Base-by-base conservation (phyloP, 2,797 vertebrate species). In the Sciaenops ocellatus region DNA sequence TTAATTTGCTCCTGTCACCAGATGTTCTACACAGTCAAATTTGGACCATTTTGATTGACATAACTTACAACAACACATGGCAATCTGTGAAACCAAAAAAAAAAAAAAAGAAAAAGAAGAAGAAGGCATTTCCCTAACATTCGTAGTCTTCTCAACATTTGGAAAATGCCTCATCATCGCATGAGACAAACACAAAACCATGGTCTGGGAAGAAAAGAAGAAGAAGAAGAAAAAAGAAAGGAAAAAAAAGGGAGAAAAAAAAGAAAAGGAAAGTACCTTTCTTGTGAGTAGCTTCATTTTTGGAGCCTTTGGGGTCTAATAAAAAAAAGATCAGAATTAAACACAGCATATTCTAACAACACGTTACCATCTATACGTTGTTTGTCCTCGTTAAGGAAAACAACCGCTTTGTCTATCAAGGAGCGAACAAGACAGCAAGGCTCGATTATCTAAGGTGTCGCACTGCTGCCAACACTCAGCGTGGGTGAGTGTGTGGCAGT, bases 281-380 rank as follows among this genome's bases (percentile, higher is more conserved):
- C 94, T 96, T 96, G 95, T 95, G 95, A 94, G 95, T 94, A 94
- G 95, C 95, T 91, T 96, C 95, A 94, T 93, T 94, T 96, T 95
- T 96, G 94, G 95, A 92, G 94, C 94, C 95, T 93, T 96, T 95
- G 94, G 95, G 94, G 95, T 96, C 95, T 96, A 95, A 96, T 95
- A 93, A 95, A 95, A 93, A 95, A 95, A 95, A 95, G 94, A 96
- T 95, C 87, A 95, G 92, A 94, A 96, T 96, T 96, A 96, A 95
- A 95, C 94, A 96, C 94, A 95, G 92, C 86, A 95, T 88, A 93
- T 90, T 94, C 94, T 94, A 93, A 92, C 93, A 95, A 86, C 92
- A 96, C 73, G 87, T 90, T 78, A 86, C 82, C 88, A 87, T 60
- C 84, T 85, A 75, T 6, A 87, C 80, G 93, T 93, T 93, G 94